Conservation (phyloP, 1,140 invertebrate genomes). For the Hyles euphorbiae region DNA sequence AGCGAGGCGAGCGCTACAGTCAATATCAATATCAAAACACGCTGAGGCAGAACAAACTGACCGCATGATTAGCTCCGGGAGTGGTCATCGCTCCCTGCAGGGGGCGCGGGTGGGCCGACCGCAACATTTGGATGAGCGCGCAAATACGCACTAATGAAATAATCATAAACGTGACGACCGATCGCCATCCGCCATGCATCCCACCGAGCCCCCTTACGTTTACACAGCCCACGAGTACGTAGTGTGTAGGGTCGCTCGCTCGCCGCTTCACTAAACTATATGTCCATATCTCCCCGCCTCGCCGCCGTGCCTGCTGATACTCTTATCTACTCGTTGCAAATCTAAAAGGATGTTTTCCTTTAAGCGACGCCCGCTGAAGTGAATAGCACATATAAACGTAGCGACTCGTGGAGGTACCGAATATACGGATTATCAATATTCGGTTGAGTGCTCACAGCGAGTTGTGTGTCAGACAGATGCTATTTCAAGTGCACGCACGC, state of each 20-base stretch:
- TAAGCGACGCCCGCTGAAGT: too few species aligned
- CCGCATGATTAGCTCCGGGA: slow-evolving; percentile 73
- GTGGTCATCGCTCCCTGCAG: slow-evolving; percentile 51
- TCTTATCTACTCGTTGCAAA: too few species aligned
- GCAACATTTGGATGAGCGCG: slow-evolving; percentile 65
- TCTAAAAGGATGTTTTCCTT: too few species aligned
- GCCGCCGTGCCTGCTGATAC: background rate
- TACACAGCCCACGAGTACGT: slow-evolving; percentile 20
- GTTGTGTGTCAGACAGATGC: slow-evolving; percentile 36
- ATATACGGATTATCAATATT: slow-evolving; percentile 44
- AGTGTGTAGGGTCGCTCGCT: background rate
- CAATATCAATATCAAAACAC: slow-evolving; percentile 75
- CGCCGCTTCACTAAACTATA: too few species aligned
- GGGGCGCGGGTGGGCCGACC: slow-evolving; percentile 15
- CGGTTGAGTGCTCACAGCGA: slow-evolving; percentile 38
- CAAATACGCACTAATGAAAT: slow-evolving; percentile 74
- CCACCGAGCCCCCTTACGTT: slow-evolving; percentile 46
- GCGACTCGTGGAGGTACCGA: slow-evolving; percentile 27
- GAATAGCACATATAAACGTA: slow-evolving; percentile 10
- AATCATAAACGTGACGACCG: slow-evolving; percentile 71
- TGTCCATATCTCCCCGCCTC: background rate
- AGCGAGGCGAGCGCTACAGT: slow-evolving; percentile 66
- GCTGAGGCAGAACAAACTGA: slow-evolving; percentile 74
- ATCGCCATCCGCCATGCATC: slow-evolving; percentile 37
- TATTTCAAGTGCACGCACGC: slow-evolving; percentile 38